Evolutionary conservation across 2,888 invertebrate species (phyloP).

Genomic region (Sylvicola fuscatus): DNA sequence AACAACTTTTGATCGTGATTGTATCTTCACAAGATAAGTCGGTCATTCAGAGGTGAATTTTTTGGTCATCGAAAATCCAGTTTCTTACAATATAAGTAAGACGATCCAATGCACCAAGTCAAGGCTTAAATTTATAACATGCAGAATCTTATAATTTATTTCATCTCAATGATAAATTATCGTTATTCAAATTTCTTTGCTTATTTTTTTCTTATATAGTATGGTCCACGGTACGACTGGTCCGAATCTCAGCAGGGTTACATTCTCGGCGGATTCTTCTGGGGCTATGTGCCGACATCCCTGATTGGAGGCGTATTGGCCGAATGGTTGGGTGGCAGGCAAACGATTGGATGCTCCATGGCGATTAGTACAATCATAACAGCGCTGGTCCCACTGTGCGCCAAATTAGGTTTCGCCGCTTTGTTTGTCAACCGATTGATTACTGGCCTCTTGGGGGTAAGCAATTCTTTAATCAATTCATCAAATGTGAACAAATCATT

Average conservation of each 20-base stretch:
- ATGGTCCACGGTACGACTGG: conserved; percentile 34
- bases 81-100: too few species aligned
- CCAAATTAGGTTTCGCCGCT: conserved; percentile 31
- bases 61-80: too few species aligned
- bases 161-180: too few species aligned
- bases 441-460: conserved; percentile 40
- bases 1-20: too few species aligned
- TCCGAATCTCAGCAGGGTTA: conserved; percentile 36
- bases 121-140: too few species aligned
- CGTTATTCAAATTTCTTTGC: too few species aligned
- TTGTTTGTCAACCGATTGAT: conserved; percentile 35
- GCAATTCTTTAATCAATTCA: too few species aligned
- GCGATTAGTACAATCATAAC: conserved; percentile 34
- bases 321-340: conserved; percentile 39
- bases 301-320: conserved; percentile 43
- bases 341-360: conserved; percentile 32
- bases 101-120: too few species aligned
- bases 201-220: conserved; percentile 16
- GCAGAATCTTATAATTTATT: too few species aligned
- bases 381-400: conserved; percentile 35
- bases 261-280: conserved; percentile 45
- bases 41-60: too few species aligned
- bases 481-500: not conserved
- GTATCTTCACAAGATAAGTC: too few species aligned
- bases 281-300: conserved; percentile 45